Base-by-base conservation (phyloP, 2,113 vertebrate genomes). In the Symphodus melops region DNA sequence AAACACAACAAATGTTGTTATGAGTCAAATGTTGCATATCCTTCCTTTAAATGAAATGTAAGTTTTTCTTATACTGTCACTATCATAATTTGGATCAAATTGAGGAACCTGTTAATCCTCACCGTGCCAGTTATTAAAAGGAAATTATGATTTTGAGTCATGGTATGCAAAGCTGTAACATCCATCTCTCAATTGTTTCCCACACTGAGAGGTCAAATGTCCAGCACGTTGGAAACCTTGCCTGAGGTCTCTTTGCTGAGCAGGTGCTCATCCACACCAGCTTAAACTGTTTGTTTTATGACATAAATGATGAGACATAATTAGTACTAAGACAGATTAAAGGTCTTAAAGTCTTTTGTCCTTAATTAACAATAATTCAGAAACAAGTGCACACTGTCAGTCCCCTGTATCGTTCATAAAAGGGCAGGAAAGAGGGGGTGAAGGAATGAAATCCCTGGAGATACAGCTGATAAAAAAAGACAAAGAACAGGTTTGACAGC, bases 401-500 rank as follows among this genome's bases (percentile, higher is more conserved):
- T 51, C 48, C 3, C 19, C 19, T 46, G 61, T 11, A 0, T 62
- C 21, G 79, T 81, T 72, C 61, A 63, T 67, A 56, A 59, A 76
- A 61, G 69, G 74, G n/a, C 58, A 72, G 77, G 79, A 86, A 33
- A 79, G 65, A 83, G 59, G 67, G 23, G 55, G 28, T 42, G 66
- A 87, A 28, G 44, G 23, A 77, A 74, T 63, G 16, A 73, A 77
- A 79, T 75, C 68, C 68, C 52, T 83, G 36, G 21, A 51, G 70
- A 84, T 83, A 68, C 76, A 83, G 71, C 49, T 83, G 68, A 76
- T 79, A 73, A 84, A 81, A 52, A 58, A 41, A 71, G 51, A 78
- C 52, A 67, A 62, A 74, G 68, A 87, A 92, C 89, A 68, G 83
- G 91, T 92, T 81, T 66, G 85, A 81, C 84, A 17, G 83, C 81